These are phyloP conservation scores for Sepioteuthis lessoniana DNA, from an alignment of 2,888 invertebrate genomes.

Conservation along the genomic window DNA sequence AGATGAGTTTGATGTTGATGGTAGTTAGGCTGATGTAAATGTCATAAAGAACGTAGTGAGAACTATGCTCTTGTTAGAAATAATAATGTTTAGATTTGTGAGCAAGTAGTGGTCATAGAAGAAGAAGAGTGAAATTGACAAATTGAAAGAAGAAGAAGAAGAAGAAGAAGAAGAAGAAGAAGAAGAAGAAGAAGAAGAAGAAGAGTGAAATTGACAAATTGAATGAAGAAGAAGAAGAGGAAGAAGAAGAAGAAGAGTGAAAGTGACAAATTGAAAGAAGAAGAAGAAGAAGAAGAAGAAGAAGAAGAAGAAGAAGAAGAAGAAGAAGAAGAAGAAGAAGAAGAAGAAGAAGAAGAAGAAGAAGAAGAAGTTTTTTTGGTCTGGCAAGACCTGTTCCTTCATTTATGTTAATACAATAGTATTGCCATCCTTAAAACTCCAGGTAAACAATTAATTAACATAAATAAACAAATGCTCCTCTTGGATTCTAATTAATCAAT, in stretches of 20 bases:
- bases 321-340: neutral
- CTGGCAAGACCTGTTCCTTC: neutral
- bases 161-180: slow-evolving; percentile 35
- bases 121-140: slow-evolving; percentile 36
- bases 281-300: too few relatives aligned
- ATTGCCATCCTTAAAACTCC: neutral
- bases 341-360: neutral
- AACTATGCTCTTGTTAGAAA: too few relatives aligned
- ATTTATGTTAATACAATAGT: neutral
- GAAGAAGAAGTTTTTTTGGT: neutral
- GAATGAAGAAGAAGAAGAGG: neutral
- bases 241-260: neutral
- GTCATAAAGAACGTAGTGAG: too few relatives aligned
- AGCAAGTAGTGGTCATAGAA: too few relatives aligned
- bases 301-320: neutral
- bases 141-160: neutral
- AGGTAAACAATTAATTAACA: neutral
- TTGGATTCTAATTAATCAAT: slow-evolving; percentile 2
- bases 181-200: slow-evolving; percentile 41
- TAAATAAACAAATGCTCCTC: neutral
- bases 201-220: neutral
- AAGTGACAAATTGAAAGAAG: neutral
- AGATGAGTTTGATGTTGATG: too few relatives aligned
- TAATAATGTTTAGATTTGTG: too few relatives aligned
- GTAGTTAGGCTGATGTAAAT: neutral